phyloP scores from a whole-genome alignment of 2,797 vertebrate species.

The Craterocephalus amniculus region DNA sequence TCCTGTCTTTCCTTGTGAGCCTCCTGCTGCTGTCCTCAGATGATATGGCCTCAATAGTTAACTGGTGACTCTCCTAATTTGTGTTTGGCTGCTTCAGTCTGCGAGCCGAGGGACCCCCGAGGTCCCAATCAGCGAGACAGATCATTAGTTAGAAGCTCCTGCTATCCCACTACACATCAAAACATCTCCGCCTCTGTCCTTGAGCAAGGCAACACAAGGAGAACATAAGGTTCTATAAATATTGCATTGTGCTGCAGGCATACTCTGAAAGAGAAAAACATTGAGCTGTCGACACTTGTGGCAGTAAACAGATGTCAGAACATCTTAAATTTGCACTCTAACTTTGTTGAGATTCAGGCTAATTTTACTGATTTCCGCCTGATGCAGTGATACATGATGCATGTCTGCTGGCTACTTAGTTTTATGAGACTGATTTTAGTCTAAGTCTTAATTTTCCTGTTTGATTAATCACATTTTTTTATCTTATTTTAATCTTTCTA shows the following conservation, averaged over 20 bases:
- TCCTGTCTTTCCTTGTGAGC: background rate
- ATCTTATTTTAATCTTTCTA: too few relatives aligned
- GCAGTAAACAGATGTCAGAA: conserved; percentile 47
- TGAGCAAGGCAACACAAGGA: conserved; percentile 46
- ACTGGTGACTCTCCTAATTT: conserved; percentile 53
- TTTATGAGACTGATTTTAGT: too few relatives aligned
- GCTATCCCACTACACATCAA: conserved; percentile 48
- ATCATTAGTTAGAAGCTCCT: conserved; percentile 55
- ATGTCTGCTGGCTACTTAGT: too few relatives aligned
- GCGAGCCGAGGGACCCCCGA: conserved; percentile 31
- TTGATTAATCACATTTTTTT: too few relatives aligned
- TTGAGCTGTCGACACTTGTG: conserved; percentile 1
- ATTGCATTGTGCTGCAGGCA: conserved; percentile 61
- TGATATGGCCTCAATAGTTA: conserved; percentile 50
- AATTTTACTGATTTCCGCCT: background rate
- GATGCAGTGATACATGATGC: too few relatives aligned
- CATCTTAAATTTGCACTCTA: conserved; percentile 22
- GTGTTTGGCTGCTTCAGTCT: conserved; percentile 40
- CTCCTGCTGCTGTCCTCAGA: conserved; percentile 23
- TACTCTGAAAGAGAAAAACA: conserved; percentile 31
- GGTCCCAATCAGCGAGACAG: conserved; percentile 44
- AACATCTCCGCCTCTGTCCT: conserved; percentile 52
- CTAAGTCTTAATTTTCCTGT: too few relatives aligned
- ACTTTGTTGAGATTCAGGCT: background rate
- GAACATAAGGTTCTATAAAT: conserved; percentile 67